Percentiles rank a stretch among this genome's conserved stretches.
phyloP scores from a whole-genome alignment of 2,113 vertebrate genomes.

The Leucopternis melanops region DNA sequence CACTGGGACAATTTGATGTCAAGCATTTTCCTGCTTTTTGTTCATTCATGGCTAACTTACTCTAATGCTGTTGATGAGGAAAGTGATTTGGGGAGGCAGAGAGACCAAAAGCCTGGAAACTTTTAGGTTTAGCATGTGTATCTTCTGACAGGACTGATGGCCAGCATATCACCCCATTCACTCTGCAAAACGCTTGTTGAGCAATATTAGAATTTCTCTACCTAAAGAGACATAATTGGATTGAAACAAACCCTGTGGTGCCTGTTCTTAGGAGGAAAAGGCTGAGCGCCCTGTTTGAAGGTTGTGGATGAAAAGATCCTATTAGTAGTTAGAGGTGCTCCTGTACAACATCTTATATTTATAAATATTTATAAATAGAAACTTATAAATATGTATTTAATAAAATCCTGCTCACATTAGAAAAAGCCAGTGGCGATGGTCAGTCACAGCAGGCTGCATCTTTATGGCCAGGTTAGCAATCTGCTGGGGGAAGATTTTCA shows the following conservation, averaged over 20 bases:
- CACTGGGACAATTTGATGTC: neutral
- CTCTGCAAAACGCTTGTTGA: neutral
- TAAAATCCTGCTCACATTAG: neutral
- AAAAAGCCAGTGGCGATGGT: neutral
- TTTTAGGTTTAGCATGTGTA: neutral
- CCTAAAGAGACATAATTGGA: neutral
- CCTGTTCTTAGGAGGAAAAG: neutral
- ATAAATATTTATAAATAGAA: neutral
- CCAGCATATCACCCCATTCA: neutral
- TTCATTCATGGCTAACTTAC: neutral
- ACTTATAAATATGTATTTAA: neutral
- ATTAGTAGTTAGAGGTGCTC: neutral
- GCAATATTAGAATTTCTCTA: neutral
- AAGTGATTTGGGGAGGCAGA: neutral
- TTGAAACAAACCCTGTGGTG: neutral
- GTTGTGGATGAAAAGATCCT: neutral
- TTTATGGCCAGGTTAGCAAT: neutral
- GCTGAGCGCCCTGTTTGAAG: neutral
- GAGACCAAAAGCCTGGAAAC: neutral
- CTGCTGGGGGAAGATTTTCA: neutral
- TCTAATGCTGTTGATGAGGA: neutral
- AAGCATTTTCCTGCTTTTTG: conserved; percentile 1
- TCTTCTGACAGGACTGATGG: neutral
- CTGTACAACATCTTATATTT: neutral
- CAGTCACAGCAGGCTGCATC: neutral